Conservation (phyloP, 2,113 vertebrate species). For the Brachypteracias leptosomus region DNA sequence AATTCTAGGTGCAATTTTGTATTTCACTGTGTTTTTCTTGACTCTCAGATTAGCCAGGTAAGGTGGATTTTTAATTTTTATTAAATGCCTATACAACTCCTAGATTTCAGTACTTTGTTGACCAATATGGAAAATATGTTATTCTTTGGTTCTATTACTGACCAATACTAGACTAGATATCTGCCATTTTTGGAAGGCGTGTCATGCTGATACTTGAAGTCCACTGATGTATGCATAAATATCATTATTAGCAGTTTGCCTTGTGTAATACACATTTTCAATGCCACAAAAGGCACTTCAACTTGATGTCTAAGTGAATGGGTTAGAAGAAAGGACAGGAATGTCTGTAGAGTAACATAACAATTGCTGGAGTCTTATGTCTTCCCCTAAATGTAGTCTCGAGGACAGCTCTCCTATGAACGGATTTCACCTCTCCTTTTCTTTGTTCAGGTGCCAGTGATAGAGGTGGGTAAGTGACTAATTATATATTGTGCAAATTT, state of each 20-base stretch:
- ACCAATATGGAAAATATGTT: neutral
- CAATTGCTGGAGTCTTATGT: neutral
- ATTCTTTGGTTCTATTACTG: neutral
- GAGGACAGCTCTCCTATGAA: neutral
- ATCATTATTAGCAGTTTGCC: neutral
- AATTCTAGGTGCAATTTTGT: neutral
- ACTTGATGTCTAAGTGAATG: neutral
- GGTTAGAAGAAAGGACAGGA: neutral
- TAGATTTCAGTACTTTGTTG: neutral
- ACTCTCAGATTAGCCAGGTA: neutral
- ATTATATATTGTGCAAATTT: neutral
- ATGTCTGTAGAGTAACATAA: neutral
- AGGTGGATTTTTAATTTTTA: neutral
- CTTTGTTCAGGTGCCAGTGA: neutral
- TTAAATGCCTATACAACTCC: neutral
- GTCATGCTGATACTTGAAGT: neutral
- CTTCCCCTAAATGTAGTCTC: neutral
- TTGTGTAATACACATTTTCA: neutral
- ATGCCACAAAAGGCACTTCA: neutral
- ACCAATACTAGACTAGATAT: neutral
- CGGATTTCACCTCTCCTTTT: neutral
- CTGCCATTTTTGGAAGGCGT: neutral
- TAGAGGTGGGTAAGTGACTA: neutral
- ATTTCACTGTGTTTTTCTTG: neutral
- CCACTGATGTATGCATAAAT: neutral